Evolutionary conservation across 2,113 vertebrate genomes (phyloP), one percentile per base, ranked within the genome.

Genomic region (Erythrocercus mccallii): DNA sequence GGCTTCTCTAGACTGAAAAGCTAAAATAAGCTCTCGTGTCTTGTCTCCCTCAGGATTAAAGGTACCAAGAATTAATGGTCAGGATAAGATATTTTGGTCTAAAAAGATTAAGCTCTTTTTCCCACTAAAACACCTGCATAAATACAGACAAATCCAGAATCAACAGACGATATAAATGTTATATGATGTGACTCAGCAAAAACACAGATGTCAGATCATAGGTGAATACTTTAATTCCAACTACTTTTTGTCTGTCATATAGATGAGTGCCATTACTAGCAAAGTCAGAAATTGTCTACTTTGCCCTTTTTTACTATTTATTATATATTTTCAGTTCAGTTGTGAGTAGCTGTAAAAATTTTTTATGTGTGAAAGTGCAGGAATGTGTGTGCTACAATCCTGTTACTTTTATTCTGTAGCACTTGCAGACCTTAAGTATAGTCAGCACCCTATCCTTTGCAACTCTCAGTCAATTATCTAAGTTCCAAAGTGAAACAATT

Each of bases 141-240:
- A 90, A 92, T 73, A 82, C 2, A 83, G 62, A 50, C 42, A 93
- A 90, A 90, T 93, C 64, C 76, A 92, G 88, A 93, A 44, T 80
- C 50, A 90, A 73, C 68, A 66, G n/a, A 50, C 22, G 4, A 22
- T 66, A 57, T 7, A 86, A 72, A 44, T 83, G 31, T 81, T 85
- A 37, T 18, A 60, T 65, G 47, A 44, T 22, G 31, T 85, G 85
- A 70, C 21, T 73, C 30, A 57, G 68, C 42, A 88, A 77, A 86
- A 90, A 15, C 58, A 82, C 45, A 50, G 50, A 78, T 78, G 45
- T 48, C 68, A 86, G 53, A 47, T 68, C 14, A 24, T 53, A 4
- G 2, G 33, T 89, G 51, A 91, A 83, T 74, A 30, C 42, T 76
- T 81, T 56, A 37, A 62, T 77, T 90, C 80, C 19, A 37, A 4